Percentiles rank a stretch among this genome's conserved stretches.
Evolutionary conservation across 2,888 invertebrate species (phyloP).

Genomic region (Harmothoe impar): DNA sequence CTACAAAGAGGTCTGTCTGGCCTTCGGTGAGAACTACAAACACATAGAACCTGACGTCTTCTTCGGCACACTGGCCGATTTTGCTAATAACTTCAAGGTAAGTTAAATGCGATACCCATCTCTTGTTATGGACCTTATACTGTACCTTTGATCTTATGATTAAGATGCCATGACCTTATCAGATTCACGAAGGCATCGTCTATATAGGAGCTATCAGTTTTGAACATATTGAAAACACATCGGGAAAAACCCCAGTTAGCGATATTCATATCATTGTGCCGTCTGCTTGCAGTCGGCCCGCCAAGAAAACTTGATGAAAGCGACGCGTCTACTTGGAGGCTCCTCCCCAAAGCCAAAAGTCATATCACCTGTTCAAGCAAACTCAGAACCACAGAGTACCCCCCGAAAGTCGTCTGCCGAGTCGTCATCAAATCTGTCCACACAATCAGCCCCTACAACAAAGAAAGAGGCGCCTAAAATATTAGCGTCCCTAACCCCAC

Average conservation of each 20-base stretch:
- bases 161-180: too few species aligned
- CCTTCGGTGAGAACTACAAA: slow-evolving; percentile 69
- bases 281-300: slow-evolving; percentile 5
- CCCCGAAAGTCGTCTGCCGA: not conserved
- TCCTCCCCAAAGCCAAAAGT: not conserved
- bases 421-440: not conserved
- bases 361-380: not conserved
- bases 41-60: slow-evolving; percentile 66
- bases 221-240: too few species aligned
- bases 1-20: slow-evolving; percentile 66
- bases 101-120: not conserved
- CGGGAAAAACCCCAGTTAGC: too few species aligned
- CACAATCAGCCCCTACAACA: not conserved
- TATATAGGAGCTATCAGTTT: too few species aligned
- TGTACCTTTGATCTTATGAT: too few species aligned
- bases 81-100: slow-evolving; percentile 66
- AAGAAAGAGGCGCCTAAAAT: slow-evolving; percentile 46
- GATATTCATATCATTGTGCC: not conserved
- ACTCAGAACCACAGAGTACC: not conserved
- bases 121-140: too few species aligned
- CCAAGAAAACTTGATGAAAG: not conserved
- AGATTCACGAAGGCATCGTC: too few species aligned
- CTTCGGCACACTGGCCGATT: slow-evolving; percentile 64
- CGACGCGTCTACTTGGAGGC: not conserved
- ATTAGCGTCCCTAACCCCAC: slow-evolving; percentile 12